Percentiles rank a stretch among this genome's conserved stretches.
Conservation (phyloP, 2,113 vertebrate genomes). For the Xenopus tropicalis region UCB_Xtro_10.0 CM004443.2:165863001-165863500, state of each 20-base stretch:
- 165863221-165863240: not conserved
- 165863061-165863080: conserved; percentile 24
- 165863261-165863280: not conserved
- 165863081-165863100: conserved; percentile 24
- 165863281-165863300: too few relatives aligned
- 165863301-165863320: too few relatives aligned
- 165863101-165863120: conserved; percentile 42
- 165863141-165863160: conserved; percentile 45
- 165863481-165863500: too few relatives aligned
- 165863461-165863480: too few relatives aligned
- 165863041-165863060: conserved; percentile 31
- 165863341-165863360: too few relatives aligned
- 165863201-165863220: conserved; percentile 34
- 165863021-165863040: conserved; percentile 21
- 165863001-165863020: not conserved
- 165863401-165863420: too few relatives aligned
- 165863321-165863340: too few relatives aligned
- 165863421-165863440: too few relatives aligned
- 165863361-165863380: too few relatives aligned
- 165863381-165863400: too few relatives aligned
- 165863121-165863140: conserved; percentile 44
- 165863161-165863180: conserved; percentile 27
- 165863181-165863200: conserved; percentile 35
- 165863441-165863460: too few relatives aligned
- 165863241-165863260: not conserved